phyloP scores from a whole-genome alignment of 2,113 vertebrate species.

The Plecturocebus donacophilus region DNA sequence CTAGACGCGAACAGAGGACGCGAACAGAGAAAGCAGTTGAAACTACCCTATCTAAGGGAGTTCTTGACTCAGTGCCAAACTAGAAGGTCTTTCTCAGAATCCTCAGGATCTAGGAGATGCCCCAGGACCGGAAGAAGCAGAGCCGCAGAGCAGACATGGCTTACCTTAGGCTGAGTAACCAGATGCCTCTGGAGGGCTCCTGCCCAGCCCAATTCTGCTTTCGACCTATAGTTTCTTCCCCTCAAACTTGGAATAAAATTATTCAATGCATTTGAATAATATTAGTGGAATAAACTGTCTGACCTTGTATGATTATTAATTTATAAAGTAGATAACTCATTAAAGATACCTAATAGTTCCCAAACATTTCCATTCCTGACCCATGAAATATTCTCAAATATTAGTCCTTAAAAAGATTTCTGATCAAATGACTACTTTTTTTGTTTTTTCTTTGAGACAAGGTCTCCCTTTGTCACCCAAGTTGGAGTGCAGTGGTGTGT shows the following conservation, averaged over 20 bases:
- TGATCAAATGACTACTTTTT: neutral
- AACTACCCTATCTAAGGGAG: neutral
- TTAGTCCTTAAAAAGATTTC: neutral
- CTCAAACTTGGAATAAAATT: neutral
- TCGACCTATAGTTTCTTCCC: neutral
- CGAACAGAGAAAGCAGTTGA: neutral
- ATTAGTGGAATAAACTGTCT: neutral
- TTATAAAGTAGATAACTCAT: neutral
- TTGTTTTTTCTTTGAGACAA: neutral
- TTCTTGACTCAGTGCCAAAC: neutral
- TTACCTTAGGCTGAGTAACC: neutral
- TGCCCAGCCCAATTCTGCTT: neutral
- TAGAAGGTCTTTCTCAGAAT: neutral
- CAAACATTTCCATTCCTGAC: neutral
- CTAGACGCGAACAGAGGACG: neutral
- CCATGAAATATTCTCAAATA: neutral
- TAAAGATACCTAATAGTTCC: neutral
- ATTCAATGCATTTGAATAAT: neutral
- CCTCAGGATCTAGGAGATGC: no score
- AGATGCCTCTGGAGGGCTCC: neutral
- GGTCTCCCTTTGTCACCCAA: no score
- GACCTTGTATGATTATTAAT: neutral
- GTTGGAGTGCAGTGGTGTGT: no score
- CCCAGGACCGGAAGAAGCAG: neutral
- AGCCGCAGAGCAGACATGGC: neutral